phyloP scores from a whole-genome alignment of 1,140 invertebrate species.

The Dendrolimus kikuchii region DNA sequence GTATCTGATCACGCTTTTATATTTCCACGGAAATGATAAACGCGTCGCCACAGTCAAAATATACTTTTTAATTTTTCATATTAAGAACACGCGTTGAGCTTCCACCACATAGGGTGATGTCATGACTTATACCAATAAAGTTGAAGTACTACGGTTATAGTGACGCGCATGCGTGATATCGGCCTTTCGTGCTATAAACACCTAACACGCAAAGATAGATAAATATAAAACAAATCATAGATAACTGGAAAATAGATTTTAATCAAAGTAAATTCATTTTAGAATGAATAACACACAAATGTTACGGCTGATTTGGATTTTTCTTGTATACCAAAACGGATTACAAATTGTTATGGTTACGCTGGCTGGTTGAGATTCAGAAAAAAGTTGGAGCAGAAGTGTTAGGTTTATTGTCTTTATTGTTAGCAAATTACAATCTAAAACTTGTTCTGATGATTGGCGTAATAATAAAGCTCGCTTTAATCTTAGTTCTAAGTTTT shows the following conservation, averaged over 20 bases:
- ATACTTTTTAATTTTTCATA: conserved; percentile 43
- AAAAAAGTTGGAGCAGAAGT: too few relatives aligned
- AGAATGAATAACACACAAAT: conserved; percentile 8
- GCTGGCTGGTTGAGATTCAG: too few relatives aligned
- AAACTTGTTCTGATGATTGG: too few relatives aligned
- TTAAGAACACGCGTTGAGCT: conserved; percentile 36
- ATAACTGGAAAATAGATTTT: conserved; percentile 21
- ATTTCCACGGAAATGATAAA: conserved; percentile 33
- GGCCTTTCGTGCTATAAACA: conserved; percentile 33
- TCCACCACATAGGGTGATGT: conserved; percentile 50
- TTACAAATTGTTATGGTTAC: conserved; percentile 25
- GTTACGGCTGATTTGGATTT: conserved; percentile 4
- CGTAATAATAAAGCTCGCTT: too few relatives aligned
- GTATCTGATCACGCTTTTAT: conserved; percentile 5
- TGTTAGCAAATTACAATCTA: too few relatives aligned
- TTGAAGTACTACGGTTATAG: conserved; percentile 49
- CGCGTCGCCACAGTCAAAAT: conserved; percentile 36
- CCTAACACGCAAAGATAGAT: conserved; percentile 26
- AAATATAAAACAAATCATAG: conserved; percentile 27
- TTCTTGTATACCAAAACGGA: conserved; percentile 14
- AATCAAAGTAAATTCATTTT: conserved; percentile 8
- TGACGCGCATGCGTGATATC: conserved; percentile 43
- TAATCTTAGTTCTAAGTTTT: too few relatives aligned
- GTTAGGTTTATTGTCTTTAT: too few relatives aligned
- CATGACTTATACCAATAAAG: conserved; percentile 61